These are phyloP conservation scores for Yponomeuta sedellus DNA, from an alignment of 2,888 invertebrate genomes.

Conservation along the genomic window DNA sequence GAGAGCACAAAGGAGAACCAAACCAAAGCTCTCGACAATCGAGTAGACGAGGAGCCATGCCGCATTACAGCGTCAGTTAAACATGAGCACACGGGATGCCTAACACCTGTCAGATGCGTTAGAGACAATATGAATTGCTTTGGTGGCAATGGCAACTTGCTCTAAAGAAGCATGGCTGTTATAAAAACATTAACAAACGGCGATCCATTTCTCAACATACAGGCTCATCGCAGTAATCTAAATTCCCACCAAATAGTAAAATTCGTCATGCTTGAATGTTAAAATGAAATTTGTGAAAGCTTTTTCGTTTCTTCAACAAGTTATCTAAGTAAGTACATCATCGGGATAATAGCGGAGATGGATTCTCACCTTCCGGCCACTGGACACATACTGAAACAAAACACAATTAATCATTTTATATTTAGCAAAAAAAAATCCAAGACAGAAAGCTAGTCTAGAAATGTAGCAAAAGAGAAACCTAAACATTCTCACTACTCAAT, in stretches of 20 bases:
- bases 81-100: not conserved
- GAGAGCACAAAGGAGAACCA: constrained; percentile 8
- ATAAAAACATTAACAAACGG: constrained; percentile 45
- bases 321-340: not conserved
- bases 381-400: constrained; percentile 92
- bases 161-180: constrained; percentile 58
- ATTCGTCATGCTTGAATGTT: constrained; percentile 65
- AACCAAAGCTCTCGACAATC: constrained; percentile 17
- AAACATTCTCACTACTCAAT: constrained; percentile 63
- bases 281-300: constrained; percentile 25
- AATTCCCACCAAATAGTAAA: constrained; percentile 66
- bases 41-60: constrained; percentile 47
- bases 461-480: constrained; percentile 39
- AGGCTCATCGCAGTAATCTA: constrained; percentile 56
- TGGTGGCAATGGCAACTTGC: constrained; percentile 30
- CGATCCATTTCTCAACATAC: constrained; percentile 50
- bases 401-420: constrained; percentile 30
- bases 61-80: constrained; percentile 39
- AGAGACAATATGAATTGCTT: not conserved
- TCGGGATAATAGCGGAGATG: not conserved
- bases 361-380: constrained; percentile 90
- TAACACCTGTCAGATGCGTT: not conserved
- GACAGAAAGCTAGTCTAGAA: constrained; percentile 11
- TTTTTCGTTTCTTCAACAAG: not conserved
- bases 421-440: not conserved